A percentile compares a stretch with the other conserved stretches of the same genome.
Conservation (phyloP, 2,113 vertebrate species). For the Plecturocebus donacophilus region DNA sequence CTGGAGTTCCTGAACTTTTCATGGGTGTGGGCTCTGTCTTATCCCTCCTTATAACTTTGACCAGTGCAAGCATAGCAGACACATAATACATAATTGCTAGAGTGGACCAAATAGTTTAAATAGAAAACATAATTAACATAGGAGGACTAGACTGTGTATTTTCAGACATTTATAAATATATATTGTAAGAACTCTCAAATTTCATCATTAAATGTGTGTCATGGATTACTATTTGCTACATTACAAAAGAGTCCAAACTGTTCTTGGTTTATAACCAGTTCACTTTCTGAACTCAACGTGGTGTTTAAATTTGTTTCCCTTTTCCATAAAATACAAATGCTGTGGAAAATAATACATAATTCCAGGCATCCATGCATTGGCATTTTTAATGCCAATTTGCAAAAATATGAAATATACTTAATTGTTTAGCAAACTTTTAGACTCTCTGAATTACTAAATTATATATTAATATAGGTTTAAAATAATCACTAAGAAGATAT, state of each 20-base stretch:
- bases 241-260: background rate
- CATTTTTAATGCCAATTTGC: background rate
- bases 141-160: background rate
- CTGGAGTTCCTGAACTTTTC: conserved; percentile 23
- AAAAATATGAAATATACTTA: conserved; percentile 58
- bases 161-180: conserved; percentile 10
- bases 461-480: background rate
- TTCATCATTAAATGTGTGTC: background rate
- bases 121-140: background rate
- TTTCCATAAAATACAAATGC: conserved; percentile 14
- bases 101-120: background rate
- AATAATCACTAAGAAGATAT: background rate
- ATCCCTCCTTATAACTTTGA: background rate
- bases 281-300: conserved; percentile 29
- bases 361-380: background rate
- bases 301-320: conserved; percentile 30
- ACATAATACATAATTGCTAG: background rate
- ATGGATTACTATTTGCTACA: background rate
- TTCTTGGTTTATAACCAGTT: conserved; percentile 21
- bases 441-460: background rate
- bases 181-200: background rate
- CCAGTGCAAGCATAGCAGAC: background rate
- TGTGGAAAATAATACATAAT: conserved; percentile 27
- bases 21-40: background rate
- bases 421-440: conserved; percentile 7